A percentile compares a stretch with the other conserved stretches of the same genome.
These are phyloP conservation scores for Choristoneura fumiferana DNA, from an alignment of 1,140 invertebrate genomes.

Conservation along the genomic window DNA sequence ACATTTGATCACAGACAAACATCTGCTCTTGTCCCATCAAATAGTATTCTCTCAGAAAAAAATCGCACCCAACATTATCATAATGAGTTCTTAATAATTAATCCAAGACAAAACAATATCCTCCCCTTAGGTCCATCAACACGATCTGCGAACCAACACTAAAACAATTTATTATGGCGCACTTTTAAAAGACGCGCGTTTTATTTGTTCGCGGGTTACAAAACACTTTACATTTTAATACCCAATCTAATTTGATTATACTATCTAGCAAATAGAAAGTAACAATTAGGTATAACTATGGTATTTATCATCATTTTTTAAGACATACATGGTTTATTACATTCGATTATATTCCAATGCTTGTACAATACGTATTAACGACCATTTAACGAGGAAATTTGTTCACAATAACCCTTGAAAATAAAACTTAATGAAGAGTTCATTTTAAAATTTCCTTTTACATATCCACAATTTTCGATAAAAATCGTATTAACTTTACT, in stretches of 20 bases:
- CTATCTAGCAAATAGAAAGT: constrained; percentile 77
- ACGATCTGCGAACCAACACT: background rate
- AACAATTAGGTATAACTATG: constrained; percentile 76
- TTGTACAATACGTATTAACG: constrained; percentile 67
- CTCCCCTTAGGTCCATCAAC: background rate
- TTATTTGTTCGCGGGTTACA: constrained; percentile 37
- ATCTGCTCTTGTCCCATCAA: too few relatives aligned
- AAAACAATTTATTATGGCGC: constrained; percentile 4
- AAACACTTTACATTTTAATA: constrained; percentile 59
- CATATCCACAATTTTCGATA: constrained; percentile 37
- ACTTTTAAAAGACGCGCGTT: background rate
- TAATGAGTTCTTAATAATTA: too few relatives aligned
- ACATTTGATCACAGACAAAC: too few relatives aligned
- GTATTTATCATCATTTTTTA: constrained; percentile 51
- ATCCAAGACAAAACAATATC: too few relatives aligned
- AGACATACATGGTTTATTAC: constrained; percentile 58
- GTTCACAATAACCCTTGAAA: constrained; percentile 69
- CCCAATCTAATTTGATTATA: constrained; percentile 76
- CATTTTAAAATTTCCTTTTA: constrained; percentile 48
- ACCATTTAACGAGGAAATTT: constrained; percentile 65
- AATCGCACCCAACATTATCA: too few relatives aligned
- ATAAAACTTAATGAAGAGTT: constrained; percentile 41
- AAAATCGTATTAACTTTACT: constrained; percentile 56
- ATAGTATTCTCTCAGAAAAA: too few relatives aligned
- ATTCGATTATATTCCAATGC: constrained; percentile 65